Evolutionary conservation across 2,113 vertebrate species (phyloP), one percentile per base, ranked within the genome.

Genomic region (Epinephelus lanceolatus): DNA sequence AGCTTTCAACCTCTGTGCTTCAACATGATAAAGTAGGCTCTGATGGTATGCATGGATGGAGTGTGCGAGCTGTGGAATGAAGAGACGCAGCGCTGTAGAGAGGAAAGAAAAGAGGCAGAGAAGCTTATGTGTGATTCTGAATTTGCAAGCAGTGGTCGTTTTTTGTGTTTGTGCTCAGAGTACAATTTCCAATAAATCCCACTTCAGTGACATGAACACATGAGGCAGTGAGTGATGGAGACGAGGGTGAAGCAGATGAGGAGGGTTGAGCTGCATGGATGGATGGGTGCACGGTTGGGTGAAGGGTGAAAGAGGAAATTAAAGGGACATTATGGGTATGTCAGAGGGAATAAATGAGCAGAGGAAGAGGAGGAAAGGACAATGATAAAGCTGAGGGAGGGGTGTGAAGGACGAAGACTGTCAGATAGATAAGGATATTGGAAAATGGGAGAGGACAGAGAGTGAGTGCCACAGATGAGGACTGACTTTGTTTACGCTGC

Each of bases 1-100:
- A 92, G 84, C 83, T 86, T 86, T 90, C 90, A 91, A 76, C 83
- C 84, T 66, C 69, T 52, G 65, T 66, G 78, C 81, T 84, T 86
- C 83, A 45, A 59, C 61, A 12, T 71, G 88, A 90, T 91, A 42
- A 88, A 86, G 74, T 76, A 62, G 21, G 21, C 74, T 66, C 65
- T 85, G 86, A 79, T 70, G 77, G 66, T 77, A 89, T 19, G 66
- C 76, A 78, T 86, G 84, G 63, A 66, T 57, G 77, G 69, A 85
- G 83, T 63, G 27, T 25, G 17, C 37, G 3, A 67, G 51, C 11
- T 17, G 67, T 6, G 25, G 55, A 65, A 14, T 19, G 42, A 77
- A 52, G 55, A 76, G 19, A 45, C 30, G 10, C 9, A 45, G 15
- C 1, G 18, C 27, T 5, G 7, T 23, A 0, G 11, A 21, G 45